Percentiles rank a stretch among this genome's conserved stretches.
These are phyloP conservation scores for Gracilinanus agilis DNA, from an alignment of 2,113 vertebrate species.

Conservation along the genomic window DNA sequence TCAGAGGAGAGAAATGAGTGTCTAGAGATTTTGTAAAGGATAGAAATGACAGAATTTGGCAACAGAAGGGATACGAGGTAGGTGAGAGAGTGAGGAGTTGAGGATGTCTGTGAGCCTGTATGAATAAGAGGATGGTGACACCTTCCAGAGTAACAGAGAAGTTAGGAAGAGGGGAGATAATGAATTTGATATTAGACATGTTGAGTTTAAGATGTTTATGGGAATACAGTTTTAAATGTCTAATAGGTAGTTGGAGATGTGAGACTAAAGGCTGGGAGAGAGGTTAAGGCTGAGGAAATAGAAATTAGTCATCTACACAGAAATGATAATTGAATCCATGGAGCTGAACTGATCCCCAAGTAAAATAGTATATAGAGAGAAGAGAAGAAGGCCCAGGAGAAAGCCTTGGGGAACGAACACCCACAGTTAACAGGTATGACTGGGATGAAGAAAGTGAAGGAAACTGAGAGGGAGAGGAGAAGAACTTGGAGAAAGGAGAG, in stretches of 20 bases:
- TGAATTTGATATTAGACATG: not conserved
- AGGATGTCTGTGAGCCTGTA: not conserved
- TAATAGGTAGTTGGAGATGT: not conserved
- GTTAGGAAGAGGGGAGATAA: not conserved
- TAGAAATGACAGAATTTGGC: not conserved
- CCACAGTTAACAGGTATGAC: not conserved
- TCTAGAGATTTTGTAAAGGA: not conserved
- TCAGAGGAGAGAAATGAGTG: not conserved
- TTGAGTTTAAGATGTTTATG: not conserved
- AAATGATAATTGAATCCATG: not conserved
- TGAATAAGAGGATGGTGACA: not conserved
- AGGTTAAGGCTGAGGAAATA: not conserved
- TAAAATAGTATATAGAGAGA: not conserved
- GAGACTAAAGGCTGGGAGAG: not conserved
- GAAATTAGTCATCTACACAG: not conserved
- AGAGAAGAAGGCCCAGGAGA: not conserved
- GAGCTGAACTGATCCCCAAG: not conserved
- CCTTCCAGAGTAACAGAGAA: not conserved
- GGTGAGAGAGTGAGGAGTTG: not conserved
- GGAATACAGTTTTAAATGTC: not conserved
- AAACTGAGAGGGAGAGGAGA: not conserved
- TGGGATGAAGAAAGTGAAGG: not conserved
- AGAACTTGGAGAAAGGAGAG: not conserved
- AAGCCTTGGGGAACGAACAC: not conserved
- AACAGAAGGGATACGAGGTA: not conserved